These are phyloP conservation scores for Paragorgia papillata DNA, from an alignment of 92 coral and sea anemone species.

Conservation along the genomic window DNA sequence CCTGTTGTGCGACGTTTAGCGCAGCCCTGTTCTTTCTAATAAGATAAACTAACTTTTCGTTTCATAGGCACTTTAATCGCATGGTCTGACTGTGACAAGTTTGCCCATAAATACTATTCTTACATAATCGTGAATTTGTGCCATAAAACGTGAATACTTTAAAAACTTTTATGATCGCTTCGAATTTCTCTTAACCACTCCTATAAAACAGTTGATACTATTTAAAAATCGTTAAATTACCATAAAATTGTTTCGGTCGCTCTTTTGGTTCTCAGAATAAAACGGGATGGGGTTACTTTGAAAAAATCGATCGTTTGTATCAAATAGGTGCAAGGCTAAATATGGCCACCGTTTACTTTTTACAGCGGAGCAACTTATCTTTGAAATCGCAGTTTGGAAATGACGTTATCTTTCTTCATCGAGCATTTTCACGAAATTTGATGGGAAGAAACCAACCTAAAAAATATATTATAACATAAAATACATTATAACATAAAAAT, in stretches of 20 bases:
- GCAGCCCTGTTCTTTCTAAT: no score
- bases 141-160: neutral
- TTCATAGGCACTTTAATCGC: no score
- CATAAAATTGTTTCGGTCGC: no score
- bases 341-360: neutral
- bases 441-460: conserved; percentile 93
- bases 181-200: neutral
- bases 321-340: neutral
- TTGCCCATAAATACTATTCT: neutral
- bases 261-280: no score
- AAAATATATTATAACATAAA: no score
- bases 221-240: neutral
- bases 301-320: no score
- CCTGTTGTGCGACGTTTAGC: no score
- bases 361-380: neutral
- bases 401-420: conserved; percentile 58
- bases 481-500: no score
- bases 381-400: neutral
- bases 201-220: neutral
- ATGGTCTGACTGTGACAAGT: no score
- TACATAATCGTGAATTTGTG: neutral
- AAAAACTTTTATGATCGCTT: neutral
- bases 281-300: no score
- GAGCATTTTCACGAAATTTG: conserved; percentile 77
- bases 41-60: no score